Conservation (phyloP, 2,888 invertebrate species). For the Perdita meconis region DNA sequence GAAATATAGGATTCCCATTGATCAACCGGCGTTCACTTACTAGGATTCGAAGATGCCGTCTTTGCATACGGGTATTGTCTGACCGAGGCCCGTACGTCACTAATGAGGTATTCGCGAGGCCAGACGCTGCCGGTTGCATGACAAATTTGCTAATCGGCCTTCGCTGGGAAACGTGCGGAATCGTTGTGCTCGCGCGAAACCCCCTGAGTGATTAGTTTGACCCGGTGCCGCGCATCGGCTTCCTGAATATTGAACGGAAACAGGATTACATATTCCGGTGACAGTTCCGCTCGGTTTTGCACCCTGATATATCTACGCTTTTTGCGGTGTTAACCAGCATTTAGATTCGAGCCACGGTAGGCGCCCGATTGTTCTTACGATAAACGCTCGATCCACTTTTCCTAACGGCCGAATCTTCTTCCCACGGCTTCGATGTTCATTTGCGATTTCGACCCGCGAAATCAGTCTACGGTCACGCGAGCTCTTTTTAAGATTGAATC, state of each 20-base stretch:
- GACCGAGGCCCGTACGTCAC: slow-evolving; percentile 60
- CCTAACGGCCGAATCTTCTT: not conserved
- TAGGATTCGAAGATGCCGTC: slow-evolving; percentile 66
- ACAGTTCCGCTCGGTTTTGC: slow-evolving; percentile 36
- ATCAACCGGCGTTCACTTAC: slow-evolving; percentile 69
- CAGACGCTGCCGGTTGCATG: slow-evolving; percentile 72
- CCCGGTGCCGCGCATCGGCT: slow-evolving; percentile 47
- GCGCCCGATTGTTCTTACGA: not conserved
- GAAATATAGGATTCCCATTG: slow-evolving; percentile 74
- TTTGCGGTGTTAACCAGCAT: not conserved
- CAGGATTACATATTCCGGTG: slow-evolving; percentile 64
- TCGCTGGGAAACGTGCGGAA: slow-evolving; percentile 63
- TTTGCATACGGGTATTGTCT: slow-evolving; percentile 72
- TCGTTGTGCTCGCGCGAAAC: slow-evolving; percentile 58
- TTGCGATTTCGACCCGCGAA: not conserved
- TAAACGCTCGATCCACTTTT: not conserved
- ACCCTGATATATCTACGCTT: not conserved
- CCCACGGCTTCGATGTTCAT: not conserved
- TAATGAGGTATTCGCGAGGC: slow-evolving; percentile 68
- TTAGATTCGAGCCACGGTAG: not conserved
- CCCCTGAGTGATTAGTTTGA: slow-evolving; percentile 70
- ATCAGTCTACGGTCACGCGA: slow-evolving; percentile 17
- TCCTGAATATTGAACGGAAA: slow-evolving; percentile 69
- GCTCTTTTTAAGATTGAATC: not conserved
- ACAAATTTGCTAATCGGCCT: slow-evolving; percentile 78